These are phyloP conservation scores for Tiliqua scincoides DNA, from an alignment of 2,113 vertebrate genomes.

Conservation along the genomic window DNA sequence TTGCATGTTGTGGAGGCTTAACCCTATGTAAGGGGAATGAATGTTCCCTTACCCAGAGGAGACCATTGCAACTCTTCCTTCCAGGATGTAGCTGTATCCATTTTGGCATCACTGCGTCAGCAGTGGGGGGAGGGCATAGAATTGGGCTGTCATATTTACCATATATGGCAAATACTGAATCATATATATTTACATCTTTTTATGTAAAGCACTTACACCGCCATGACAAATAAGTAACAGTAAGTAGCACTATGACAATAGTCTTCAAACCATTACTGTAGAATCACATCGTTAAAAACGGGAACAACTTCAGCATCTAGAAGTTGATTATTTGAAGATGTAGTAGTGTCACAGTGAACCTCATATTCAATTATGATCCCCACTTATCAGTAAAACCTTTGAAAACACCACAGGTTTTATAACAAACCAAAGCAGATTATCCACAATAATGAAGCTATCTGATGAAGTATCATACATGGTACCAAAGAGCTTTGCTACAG, in stretches of 20 bases:
- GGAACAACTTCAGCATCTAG: neutral
- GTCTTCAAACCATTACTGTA: neutral
- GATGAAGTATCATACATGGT: slow-evolving; percentile 39
- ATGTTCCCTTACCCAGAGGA: no score
- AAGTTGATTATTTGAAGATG: neutral
- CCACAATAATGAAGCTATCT: slow-evolving; percentile 42
- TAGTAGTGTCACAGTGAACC: neutral
- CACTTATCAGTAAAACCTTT: slow-evolving; percentile 23
- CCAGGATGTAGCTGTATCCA: no score
- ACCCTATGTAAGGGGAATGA: no score
- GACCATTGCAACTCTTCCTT: no score
- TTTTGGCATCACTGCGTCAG: no score
- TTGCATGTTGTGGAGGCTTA: no score
- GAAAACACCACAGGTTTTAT: neutral
- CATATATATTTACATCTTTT: neutral
- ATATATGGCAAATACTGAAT: no score
- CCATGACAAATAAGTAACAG: neutral
- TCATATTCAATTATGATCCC: slow-evolving; percentile 26
- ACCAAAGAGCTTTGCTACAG: slow-evolving; percentile 39
- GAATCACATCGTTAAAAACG: no score
- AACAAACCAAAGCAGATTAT: neutral
- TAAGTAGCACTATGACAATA: neutral
- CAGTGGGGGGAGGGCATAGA: no score
- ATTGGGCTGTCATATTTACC: no score
- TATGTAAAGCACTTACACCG: neutral